phyloP scores from a whole-genome alignment of 2,113 vertebrate genomes.

The Condylura cristata region DNA sequence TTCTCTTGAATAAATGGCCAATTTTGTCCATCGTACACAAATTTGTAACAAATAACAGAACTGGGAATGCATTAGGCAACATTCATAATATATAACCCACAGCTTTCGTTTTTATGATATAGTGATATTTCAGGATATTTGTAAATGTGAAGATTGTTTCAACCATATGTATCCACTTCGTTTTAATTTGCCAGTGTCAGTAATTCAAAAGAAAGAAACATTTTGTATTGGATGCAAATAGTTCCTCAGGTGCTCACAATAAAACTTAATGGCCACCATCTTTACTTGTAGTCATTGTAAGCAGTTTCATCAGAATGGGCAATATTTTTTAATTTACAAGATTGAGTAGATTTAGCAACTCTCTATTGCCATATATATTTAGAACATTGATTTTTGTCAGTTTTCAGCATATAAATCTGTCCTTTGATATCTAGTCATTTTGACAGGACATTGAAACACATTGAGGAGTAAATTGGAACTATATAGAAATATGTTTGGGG shows the following conservation, averaged over 20 bases:
- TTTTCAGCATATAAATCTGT: constrained; percentile 91
- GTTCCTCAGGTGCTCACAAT: constrained; percentile 91
- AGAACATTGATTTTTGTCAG: constrained; percentile 90
- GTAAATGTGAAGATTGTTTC: constrained; percentile 90
- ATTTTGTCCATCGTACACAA: constrained; percentile 89
- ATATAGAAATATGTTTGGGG: constrained; percentile 87
- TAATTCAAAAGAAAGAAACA: constrained; percentile 89
- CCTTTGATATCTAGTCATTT: constrained; percentile 88
- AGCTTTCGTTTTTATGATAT: constrained; percentile 90
- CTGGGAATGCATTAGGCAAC: constrained; percentile 87
- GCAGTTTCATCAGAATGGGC: constrained; percentile 91
- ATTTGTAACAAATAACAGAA: constrained; percentile 91
- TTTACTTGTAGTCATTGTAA: constrained; percentile 91
- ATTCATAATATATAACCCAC: constrained; percentile 90
- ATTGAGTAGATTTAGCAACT: constrained; percentile 88
- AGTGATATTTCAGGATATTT: constrained; percentile 92
- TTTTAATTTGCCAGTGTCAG: constrained; percentile 95
- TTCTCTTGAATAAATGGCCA: constrained; percentile 90
- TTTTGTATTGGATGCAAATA: constrained; percentile 87
- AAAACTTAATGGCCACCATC: constrained; percentile 92
- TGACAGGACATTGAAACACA: constrained; percentile 87
- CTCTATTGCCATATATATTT: constrained; percentile 86
- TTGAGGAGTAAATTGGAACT: constrained; percentile 87
- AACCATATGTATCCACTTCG: constrained; percentile 93
- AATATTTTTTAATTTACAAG: constrained; percentile 94